Evolutionary conservation across 2,888 invertebrate species (phyloP).

Genomic region (Ferrisia virgata): DNA sequence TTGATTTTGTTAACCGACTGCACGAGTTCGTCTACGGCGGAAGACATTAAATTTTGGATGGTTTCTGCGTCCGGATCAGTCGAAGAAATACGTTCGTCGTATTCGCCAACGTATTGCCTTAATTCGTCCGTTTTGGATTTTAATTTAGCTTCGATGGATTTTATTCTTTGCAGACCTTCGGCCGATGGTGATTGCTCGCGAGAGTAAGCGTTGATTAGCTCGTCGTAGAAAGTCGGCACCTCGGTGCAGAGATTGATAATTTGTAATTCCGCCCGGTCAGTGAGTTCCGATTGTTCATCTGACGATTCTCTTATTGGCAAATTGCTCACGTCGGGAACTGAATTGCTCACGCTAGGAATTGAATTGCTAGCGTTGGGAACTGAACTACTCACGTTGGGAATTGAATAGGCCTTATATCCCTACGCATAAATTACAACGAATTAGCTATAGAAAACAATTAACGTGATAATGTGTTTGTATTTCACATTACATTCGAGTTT

Average conservation of each 20-base stretch:
- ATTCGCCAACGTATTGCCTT: not conserved
- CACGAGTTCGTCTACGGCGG: not conserved
- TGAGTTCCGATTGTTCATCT: not conserved
- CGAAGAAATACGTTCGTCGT: not conserved
- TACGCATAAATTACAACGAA: too few relatives aligned
- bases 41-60: constrained; percentile 16
- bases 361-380: too few relatives aligned
- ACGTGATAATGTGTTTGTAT: too few relatives aligned
- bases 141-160: not conserved
- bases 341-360: too few relatives aligned
- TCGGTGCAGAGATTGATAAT: not conserved
- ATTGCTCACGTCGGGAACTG: too few relatives aligned
- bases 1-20: not conserved
- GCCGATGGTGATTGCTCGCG: not conserved
- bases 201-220: not conserved
- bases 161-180: not conserved
- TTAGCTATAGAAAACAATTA: too few relatives aligned
- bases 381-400: too few relatives aligned
- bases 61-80: not conserved
- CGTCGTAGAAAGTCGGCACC: not conserved
- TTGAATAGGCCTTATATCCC: too few relatives aligned
- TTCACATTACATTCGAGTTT: too few relatives aligned
- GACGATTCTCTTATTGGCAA: not conserved
- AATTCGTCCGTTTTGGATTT: not conserved
- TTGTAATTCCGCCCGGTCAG: not conserved